Conservation (phyloP, 2,113 vertebrate genomes). For the Oncorhynchus kisutch region DNA sequence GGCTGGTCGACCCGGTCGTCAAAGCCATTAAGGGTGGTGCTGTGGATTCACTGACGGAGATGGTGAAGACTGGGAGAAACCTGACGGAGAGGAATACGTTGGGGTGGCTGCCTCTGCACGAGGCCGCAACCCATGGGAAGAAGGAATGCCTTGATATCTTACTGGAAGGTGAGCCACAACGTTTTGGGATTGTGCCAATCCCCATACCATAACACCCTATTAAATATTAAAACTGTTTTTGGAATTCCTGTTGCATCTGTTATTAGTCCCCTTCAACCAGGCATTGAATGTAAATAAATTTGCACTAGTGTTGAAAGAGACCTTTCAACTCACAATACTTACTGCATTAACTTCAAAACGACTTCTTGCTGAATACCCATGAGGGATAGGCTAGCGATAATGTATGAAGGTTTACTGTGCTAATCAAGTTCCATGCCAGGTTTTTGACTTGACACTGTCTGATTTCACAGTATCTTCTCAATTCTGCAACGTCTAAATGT, state of each 20-base stretch:
- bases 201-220: not conserved
- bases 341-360: too few relatives aligned
- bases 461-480: too few relatives aligned
- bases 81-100: slow-evolving; percentile 75
- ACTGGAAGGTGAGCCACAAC: slow-evolving; percentile 66
- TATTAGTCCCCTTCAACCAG: too few relatives aligned
- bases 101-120: slow-evolving; percentile 80
- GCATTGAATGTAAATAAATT: too few relatives aligned
- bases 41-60: slow-evolving; percentile 15
- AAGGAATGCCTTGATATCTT: slow-evolving; percentile 72
- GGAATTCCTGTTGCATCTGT: not conserved
- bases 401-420: too few relatives aligned
- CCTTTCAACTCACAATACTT: too few relatives aligned
- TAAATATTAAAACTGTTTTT: not conserved
- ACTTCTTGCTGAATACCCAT: too few relatives aligned
- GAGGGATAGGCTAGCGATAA: too few relatives aligned
- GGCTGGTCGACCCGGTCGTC: slow-evolving; percentile 72
- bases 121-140: slow-evolving; percentile 80
- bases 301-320: too few relatives aligned
- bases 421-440: too few relatives aligned
- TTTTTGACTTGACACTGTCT: too few relatives aligned
- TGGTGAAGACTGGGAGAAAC: slow-evolving; percentile 61
- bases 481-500: too few relatives aligned
- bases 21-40: slow-evolving; percentile 68
- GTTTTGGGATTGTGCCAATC: not conserved